These are phyloP conservation scores for Hippocampus barbouri DNA, from an alignment of 2,113 vertebrate species.

Conservation along the genomic window DNA sequence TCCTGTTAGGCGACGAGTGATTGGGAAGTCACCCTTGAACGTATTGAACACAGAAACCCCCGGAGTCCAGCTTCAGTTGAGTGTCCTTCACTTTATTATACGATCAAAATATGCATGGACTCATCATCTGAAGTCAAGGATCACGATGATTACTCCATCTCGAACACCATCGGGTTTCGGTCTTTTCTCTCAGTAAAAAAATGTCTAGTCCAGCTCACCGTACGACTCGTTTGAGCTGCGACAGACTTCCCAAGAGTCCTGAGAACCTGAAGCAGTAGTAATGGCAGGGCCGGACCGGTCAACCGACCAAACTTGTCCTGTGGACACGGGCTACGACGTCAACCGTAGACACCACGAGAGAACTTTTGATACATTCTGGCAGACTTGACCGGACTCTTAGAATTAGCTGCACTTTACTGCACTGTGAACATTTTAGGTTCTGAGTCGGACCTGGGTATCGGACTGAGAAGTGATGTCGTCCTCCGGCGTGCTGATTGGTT, in stretches of 20 bases:
- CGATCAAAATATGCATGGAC: neutral
- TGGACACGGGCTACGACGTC: neutral
- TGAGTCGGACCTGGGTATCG: neutral
- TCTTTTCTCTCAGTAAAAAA: neutral
- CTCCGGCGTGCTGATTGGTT: neutral
- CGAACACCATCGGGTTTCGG: neutral
- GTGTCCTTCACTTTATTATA: neutral
- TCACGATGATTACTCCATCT: neutral
- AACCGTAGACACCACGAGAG: neutral
- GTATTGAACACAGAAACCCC: neutral
- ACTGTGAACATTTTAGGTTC: neutral
- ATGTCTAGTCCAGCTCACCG: slow-evolving; percentile 33
- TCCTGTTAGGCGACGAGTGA: neutral
- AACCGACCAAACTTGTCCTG: slow-evolving; percentile 67
- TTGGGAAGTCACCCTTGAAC: neutral
- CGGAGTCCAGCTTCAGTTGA: neutral
- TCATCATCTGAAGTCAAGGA: neutral
- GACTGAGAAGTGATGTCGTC: neutral
- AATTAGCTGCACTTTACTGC: neutral
- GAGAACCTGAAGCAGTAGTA: slow-evolving; percentile 81
- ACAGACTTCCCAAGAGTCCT: slow-evolving; percentile 80
- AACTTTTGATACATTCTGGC: neutral
- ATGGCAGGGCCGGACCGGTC: slow-evolving; percentile 74
- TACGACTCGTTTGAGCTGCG: slow-evolving; percentile 72
- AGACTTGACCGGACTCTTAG: neutral